Evolutionary conservation across 2,113 vertebrate genomes (phyloP).

Genomic region (Bubalus kerabau): DNA sequence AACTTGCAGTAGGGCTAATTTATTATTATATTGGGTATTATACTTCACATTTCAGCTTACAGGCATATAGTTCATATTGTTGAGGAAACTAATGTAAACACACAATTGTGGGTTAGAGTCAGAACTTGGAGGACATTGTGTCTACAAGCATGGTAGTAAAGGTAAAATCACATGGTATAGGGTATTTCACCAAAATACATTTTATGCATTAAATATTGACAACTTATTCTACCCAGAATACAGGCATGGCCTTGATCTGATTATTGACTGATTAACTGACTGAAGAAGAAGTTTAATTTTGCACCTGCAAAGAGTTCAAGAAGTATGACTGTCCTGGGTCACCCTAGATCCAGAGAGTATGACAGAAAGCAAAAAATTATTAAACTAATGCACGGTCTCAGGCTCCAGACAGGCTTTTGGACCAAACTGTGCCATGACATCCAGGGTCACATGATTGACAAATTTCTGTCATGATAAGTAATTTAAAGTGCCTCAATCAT

Average conservation of each 20-base stretch:
- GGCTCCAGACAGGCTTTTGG: neutral
- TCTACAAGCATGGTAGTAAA: neutral
- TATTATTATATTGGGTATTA: neutral
- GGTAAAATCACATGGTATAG: neutral
- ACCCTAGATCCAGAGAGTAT: neutral
- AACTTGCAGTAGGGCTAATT: neutral
- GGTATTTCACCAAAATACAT: neutral
- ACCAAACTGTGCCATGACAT: neutral
- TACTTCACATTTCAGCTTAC: neutral
- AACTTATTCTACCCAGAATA: neutral
- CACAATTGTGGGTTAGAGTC: neutral
- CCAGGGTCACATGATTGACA: neutral
- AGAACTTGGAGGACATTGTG: neutral
- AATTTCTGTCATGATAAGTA: neutral
- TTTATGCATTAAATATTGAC: neutral
- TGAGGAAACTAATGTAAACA: neutral
- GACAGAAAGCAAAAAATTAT: neutral
- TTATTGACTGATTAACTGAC: neutral
- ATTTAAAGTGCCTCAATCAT: neutral
- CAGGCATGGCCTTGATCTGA: neutral
- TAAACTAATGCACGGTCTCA: neutral
- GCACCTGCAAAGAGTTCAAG: neutral
- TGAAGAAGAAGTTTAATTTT: neutral
- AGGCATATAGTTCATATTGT: neutral
- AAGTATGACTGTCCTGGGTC: neutral